A percentile compares a stretch with the other conserved stretches of the same genome.
These are phyloP conservation scores for Virgularia gustaviana DNA, from an alignment of 92 coral and sea anemone genomes.

Conservation along the genomic window DNA sequence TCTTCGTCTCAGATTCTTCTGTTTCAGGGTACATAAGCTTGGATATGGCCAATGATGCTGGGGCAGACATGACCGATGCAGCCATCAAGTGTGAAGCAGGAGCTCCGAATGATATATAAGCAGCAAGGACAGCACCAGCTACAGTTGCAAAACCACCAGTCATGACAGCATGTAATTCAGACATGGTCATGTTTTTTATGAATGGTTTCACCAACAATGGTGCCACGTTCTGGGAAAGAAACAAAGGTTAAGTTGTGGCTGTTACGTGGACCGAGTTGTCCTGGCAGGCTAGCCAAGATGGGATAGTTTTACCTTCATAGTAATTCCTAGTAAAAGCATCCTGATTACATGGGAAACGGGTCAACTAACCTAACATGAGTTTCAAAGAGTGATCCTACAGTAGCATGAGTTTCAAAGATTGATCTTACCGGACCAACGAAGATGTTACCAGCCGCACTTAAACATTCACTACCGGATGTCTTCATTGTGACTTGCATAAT, in stretches of 20 bases:
- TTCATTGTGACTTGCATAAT: constrained; percentile 90
- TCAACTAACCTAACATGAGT: background rate
- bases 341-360: too few relatives aligned
- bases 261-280: background rate
- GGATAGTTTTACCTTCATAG: background rate
- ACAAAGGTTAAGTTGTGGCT: background rate
- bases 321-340: too few relatives aligned
- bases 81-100: constrained; percentile 79
- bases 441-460: constrained; percentile 90
- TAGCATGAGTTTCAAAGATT: background rate
- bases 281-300: background rate
- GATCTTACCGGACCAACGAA: constrained; percentile 77
- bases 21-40: constrained; percentile 90
- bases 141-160: constrained; percentile 98
- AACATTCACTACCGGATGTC: constrained; percentile 88
- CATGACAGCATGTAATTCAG: constrained; percentile 96
- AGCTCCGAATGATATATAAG: constrained; percentile 71
- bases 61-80: constrained; percentile 98
- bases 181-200: constrained; percentile 68
- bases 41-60: constrained; percentile 92
- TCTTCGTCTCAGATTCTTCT: constrained; percentile 66
- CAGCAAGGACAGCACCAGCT: constrained; percentile 85
- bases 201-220: constrained; percentile 86
- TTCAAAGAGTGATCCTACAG: background rate
- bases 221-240: constrained; percentile 71